phyloP scores from a whole-genome alignment of 2,888 invertebrate genomes.

The Augiades crinisus region DNA sequence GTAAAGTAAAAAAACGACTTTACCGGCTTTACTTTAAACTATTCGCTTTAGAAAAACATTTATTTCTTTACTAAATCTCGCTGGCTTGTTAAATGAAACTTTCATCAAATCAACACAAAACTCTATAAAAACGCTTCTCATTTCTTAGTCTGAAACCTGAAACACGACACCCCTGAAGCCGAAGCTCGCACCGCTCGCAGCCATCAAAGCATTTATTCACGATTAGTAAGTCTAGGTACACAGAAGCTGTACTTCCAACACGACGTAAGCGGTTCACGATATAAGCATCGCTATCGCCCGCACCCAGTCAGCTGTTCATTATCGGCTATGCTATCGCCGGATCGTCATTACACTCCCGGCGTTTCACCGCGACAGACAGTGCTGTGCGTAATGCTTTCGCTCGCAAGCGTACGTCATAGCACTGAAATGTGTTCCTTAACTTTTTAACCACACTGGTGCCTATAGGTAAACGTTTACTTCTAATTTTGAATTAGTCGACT shows the following conservation, averaged over 20 bases:
- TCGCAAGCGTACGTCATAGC: neutral
- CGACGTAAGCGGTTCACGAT: neutral
- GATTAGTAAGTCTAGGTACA: neutral
- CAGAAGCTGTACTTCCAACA: neutral
- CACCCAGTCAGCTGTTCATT: slow-evolving; percentile 33
- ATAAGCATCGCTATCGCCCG: neutral
- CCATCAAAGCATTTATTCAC: neutral
- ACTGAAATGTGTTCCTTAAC: neutral
- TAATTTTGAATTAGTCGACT: too few species aligned
- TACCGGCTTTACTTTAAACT: too few species aligned
- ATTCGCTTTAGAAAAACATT: too few species aligned
- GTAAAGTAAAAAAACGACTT: too few species aligned
- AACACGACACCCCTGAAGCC: too few species aligned
- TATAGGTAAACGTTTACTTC: neutral
- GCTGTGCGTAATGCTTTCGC: slow-evolving; percentile 6
- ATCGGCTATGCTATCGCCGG: slow-evolving; percentile 29
- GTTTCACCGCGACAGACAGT: slow-evolving; percentile 27
- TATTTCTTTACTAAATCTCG: too few species aligned
- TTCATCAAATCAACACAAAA: too few species aligned
- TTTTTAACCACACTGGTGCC: neutral
- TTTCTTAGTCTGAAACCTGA: too few species aligned
- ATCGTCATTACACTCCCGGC: slow-evolving; percentile 27
- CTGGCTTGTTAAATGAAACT: too few species aligned
- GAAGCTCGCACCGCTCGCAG: too few species aligned
- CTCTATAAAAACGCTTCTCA: too few species aligned